Evolutionary conservation across 2,797 vertebrate genomes (phyloP), one percentile per base, ranked within the genome.

Genomic region (Acropternis orthonyx): DNA sequence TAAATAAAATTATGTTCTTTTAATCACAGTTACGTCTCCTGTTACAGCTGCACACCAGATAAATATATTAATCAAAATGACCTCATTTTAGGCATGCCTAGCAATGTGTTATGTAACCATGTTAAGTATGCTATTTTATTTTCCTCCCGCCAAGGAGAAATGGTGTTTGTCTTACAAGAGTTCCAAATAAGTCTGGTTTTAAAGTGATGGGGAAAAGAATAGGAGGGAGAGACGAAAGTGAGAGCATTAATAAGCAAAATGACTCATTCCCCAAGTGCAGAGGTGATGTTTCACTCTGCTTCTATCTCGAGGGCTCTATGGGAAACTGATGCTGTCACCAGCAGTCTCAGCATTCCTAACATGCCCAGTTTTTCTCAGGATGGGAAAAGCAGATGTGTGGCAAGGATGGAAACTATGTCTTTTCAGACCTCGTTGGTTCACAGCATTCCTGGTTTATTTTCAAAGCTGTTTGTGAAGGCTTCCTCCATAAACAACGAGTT

Each of bases 21-120:
- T 68, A 92, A 81, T 94, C 80, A 84, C 55, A 72, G 66, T 21
- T 32, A 72, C 75, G 88, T 85, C 75, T 94, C 83, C 85, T 90
- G 74, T 84, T 91, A 68, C 92, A 96, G 94, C 94, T 92, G 92
- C 86, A 95, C 95, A 88, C 63, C 92, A 96, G 91, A 96, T 93
- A 97, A 97, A 96, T 95, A 90, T 82, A 96, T 95, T 95, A 96
- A 97, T 96, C 96, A 96, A 97, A 95, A 88, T 89, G 94, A 88
- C 96, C 97, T 94, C 44, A 73, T 92, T 96, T 92, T 89, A 95
- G 84, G 92, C 94, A 93, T 85, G 85, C 67, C 12, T 82, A 93
- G 91, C 95, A 86, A 82, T 61, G 30, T 55, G 67, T 97, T 97
- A 96, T 32, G 54, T 97, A 97, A 97, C 85, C 66, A 43, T 82